phyloP scores from a whole-genome alignment of 2,113 vertebrate species.

The Rhipidura dahli region DNA sequence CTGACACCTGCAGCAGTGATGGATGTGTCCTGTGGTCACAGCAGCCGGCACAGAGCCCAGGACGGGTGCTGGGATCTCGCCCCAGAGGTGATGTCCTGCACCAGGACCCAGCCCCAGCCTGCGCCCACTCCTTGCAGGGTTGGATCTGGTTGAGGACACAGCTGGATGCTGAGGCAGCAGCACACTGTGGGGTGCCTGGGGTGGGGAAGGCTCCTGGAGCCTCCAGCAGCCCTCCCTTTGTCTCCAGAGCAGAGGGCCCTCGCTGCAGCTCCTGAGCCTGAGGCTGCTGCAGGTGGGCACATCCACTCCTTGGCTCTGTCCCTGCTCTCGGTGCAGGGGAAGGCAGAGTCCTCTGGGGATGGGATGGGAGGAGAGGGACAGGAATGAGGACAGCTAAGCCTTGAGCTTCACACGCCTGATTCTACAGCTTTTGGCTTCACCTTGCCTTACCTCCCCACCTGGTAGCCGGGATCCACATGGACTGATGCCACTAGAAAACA shows the following conservation, averaged over 20 bases:
- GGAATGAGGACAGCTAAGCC: not conserved
- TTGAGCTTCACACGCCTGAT: not conserved
- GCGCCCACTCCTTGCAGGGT: not conserved
- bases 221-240: not conserved
- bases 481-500: not conserved
- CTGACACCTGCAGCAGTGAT: not conserved
- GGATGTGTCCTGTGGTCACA: not conserved
- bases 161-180: not conserved
- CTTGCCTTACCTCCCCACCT: rapidly evolving
- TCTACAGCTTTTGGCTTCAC: not conserved
- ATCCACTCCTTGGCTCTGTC: rapidly evolving
- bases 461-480: not conserved
- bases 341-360: not conserved
- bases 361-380: not conserved
- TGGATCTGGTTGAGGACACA: not conserved
- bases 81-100: too few species aligned
- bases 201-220: not conserved
- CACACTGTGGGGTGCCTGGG: not conserved
- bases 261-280: rapidly evolving
- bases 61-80: rapidly evolving
- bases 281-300: not conserved
- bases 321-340: rapidly evolving
- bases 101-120: not conserved
- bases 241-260: not conserved
- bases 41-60: not conserved